phyloP scores from a whole-genome alignment of 2,113 vertebrate species.

The Brachyhypopomus gauderio region DNA sequence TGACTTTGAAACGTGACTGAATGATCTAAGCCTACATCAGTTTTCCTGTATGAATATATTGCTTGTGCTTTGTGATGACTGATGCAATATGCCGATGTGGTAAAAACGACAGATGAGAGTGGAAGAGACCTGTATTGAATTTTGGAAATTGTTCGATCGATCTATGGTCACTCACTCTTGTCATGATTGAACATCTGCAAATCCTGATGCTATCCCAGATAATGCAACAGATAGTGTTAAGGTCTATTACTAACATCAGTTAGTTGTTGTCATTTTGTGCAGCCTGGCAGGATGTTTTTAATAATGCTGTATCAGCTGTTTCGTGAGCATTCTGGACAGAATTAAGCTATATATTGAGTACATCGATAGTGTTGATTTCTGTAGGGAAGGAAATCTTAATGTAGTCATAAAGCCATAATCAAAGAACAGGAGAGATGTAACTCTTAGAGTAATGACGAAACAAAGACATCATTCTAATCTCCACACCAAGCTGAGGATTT shows the following conservation, averaged over 20 bases:
- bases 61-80: conserved; percentile 39
- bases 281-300: not conserved
- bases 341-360: not conserved
- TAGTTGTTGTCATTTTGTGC: not conserved
- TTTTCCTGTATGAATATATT: conserved; percentile 19
- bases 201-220: not conserved
- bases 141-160: not conserved
- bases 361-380: not conserved
- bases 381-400: not conserved
- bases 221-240: not conserved
- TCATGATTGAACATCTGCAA: not conserved
- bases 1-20: conserved; percentile 22
- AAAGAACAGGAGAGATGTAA: too few species aligned
- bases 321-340: not conserved
- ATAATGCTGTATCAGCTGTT: conserved; percentile 2
- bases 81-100: conserved; percentile 56
- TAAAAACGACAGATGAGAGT: conserved; percentile 19
- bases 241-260: not conserved
- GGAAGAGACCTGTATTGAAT: not conserved
- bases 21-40: not conserved
- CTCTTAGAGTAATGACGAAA: not conserved
- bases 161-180: not conserved
- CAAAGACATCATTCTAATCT: not conserved
- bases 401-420: conserved; percentile 7
- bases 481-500: not conserved